phyloP scores from a whole-genome alignment of 2,797 vertebrate species.

The Danio choprae region DNA sequence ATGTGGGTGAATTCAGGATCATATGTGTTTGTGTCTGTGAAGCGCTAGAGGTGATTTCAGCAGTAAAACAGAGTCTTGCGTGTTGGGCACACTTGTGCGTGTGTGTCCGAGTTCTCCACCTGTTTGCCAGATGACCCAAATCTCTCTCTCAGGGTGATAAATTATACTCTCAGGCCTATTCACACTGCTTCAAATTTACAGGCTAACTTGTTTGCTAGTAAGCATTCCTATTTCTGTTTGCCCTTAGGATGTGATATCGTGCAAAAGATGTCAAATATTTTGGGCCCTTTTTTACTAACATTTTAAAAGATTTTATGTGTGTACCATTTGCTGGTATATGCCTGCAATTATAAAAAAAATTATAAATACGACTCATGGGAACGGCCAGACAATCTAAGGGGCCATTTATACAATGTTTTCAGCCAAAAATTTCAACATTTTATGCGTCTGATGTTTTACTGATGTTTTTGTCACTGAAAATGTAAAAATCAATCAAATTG shows the following conservation, averaged over 20 bases:
- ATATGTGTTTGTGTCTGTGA: background rate
- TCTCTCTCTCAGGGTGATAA: constrained; percentile 5
- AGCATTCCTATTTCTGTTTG: background rate
- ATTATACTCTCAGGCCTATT: background rate
- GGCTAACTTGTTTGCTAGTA: background rate
- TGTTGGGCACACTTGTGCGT: background rate
- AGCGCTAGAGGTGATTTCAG: constrained; percentile 18
- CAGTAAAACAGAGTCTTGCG: constrained; percentile 14
- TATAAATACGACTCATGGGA: no score
- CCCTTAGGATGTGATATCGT: background rate
- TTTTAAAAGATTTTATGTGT: no score
- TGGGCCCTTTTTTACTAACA: no score
- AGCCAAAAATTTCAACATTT: no score
- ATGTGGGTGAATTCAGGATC: constrained; percentile 34
- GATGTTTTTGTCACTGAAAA: no score
- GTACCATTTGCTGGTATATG: no score
- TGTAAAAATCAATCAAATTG: no score
- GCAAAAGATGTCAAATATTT: background rate
- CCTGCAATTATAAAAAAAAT: no score
- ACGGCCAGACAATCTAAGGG: no score
- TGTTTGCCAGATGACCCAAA: constrained; percentile 55
- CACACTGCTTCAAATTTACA: background rate
- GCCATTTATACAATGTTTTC: no score
- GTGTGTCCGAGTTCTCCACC: constrained; percentile 34
- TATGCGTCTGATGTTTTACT: no score